A percentile compares a stretch with the other conserved stretches of the same genome.
Conservation (phyloP, 2,888 invertebrate genomes). For the Sarcophaga rosellei region DNA sequence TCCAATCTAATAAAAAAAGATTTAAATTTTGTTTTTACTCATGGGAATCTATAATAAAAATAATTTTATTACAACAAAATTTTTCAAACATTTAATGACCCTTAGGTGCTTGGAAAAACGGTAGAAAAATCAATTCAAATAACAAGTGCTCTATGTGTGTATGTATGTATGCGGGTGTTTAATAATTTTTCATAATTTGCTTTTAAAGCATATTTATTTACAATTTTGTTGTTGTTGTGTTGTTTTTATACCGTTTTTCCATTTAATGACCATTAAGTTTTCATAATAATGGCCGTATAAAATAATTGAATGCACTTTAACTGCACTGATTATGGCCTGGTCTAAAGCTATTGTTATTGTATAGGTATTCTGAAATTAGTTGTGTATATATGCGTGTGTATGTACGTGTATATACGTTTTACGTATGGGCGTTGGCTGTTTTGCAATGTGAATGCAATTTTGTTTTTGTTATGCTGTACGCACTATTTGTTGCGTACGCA, state of each 20-base stretch:
- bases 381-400: not conserved
- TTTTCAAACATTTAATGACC: no score
- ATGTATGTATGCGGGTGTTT: no score
- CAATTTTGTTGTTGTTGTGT: not conserved
- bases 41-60: no score
- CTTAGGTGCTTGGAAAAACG: no score
- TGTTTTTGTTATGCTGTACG: slow-evolving; percentile 37
- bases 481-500: slow-evolving; percentile 66
- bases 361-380: not conserved
- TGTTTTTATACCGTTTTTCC: not conserved
- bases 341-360: not conserved
- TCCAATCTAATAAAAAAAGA: no score
- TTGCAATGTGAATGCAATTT: slow-evolving; percentile 54
- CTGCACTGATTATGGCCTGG: slow-evolving; percentile 24
- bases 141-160: no score
- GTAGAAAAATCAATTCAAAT: no score
- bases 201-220: no score
- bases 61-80: no score
- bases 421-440: slow-evolving; percentile 65
- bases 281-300: not conserved
- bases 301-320: slow-evolving; percentile 28
- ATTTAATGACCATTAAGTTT: no score
- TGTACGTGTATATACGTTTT: slow-evolving; percentile 31
- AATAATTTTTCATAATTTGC: no score
- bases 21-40: no score